Evolutionary conservation across 2,797 vertebrate genomes (phyloP).

Genomic region (Streptopelia turtur): DNA sequence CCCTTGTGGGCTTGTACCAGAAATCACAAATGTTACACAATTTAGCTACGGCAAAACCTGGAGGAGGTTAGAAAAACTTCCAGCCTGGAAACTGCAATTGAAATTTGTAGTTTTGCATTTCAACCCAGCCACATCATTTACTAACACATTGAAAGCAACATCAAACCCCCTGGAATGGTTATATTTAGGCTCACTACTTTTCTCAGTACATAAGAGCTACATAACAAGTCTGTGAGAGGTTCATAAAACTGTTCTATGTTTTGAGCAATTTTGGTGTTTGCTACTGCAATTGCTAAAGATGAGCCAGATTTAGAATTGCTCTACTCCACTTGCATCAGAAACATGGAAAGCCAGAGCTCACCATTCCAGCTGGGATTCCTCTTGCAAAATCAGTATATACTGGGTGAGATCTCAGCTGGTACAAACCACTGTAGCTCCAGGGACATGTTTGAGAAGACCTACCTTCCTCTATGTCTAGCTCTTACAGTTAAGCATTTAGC

Average conservation of each 20-base stretch:
- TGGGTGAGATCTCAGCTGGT: background rate
- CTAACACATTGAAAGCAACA: background rate
- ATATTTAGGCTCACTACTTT: background rate
- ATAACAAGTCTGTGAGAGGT: background rate
- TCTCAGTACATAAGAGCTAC: background rate
- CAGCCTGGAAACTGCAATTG: background rate
- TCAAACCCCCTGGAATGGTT: background rate
- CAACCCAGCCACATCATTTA: background rate
- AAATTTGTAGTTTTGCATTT: background rate
- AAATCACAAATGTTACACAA: background rate
- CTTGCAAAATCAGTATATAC: background rate
- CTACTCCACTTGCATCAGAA: background rate
- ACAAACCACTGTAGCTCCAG: background rate
- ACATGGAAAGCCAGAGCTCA: background rate
- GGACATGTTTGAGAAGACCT: background rate
- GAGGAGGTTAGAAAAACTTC: background rate
- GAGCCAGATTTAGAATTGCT: background rate
- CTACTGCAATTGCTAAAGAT: background rate
- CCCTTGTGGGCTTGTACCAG: rapidly evolving
- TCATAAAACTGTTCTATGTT: background rate
- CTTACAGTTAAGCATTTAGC: background rate
- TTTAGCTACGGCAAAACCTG: background rate
- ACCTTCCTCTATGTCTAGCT: background rate
- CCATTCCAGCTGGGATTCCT: background rate
- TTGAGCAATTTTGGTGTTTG: background rate